These are phyloP conservation scores for Pseudomyrmex pallidus DNA, from an alignment of 1,140 invertebrate genomes.

Conservation along the genomic window DNA sequence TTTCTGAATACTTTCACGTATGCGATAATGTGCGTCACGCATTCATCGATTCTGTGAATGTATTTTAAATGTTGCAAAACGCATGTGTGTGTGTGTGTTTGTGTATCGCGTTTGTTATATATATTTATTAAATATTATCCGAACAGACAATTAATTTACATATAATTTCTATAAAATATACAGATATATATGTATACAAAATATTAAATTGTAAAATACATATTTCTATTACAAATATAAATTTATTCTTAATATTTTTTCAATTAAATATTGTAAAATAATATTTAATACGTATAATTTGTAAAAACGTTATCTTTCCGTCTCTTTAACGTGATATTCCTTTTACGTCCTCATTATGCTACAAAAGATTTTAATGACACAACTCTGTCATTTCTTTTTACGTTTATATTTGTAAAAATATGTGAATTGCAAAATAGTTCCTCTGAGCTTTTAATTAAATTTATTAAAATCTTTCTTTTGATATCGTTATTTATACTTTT, in stretches of 20 bases:
- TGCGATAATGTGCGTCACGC: not conserved
- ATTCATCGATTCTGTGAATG: not conserved
- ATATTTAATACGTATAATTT: not conserved
- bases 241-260: not conserved
- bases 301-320: not conserved
- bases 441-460: not conserved
- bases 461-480: not conserved
- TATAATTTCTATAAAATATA: constrained; percentile 18
- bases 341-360: constrained; percentile 6
- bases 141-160: constrained; percentile 9
- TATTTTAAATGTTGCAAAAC: not conserved
- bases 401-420: not conserved
- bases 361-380: not conserved
- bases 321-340: not conserved
- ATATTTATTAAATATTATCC: constrained; percentile 15
- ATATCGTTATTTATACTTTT: constrained; percentile 1
- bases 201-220: no score
- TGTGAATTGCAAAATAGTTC: not conserved
- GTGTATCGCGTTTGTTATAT: constrained; percentile 7
- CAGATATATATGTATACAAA: not conserved
- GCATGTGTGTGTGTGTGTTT: no score
- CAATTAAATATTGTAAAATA: constrained; percentile 6
- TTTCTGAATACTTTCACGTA: constrained; percentile 19
- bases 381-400: not conserved
- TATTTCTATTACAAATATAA: no score